These are phyloP conservation scores for Gavialis gangeticus DNA, from an alignment of 2,113 vertebrate species.

Conservation along the genomic window DNA sequence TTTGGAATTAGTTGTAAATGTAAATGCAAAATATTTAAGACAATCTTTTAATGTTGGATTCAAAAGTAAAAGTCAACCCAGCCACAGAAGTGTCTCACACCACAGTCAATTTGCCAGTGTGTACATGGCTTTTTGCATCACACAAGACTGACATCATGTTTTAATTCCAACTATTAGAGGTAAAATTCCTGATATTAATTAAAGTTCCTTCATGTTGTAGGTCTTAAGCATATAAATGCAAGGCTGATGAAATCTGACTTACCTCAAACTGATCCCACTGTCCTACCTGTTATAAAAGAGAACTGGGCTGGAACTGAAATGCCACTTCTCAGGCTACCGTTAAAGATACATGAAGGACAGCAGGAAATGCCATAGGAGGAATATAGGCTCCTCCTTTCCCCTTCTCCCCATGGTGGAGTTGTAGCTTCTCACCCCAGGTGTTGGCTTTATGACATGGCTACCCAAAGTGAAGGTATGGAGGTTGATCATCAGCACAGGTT, in stretches of 20 bases:
- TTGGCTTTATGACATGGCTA: not conserved
- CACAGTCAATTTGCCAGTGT: not conserved
- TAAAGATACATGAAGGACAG: not conserved
- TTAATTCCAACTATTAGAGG: not conserved
- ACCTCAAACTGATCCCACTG: not conserved
- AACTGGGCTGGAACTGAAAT: not conserved
- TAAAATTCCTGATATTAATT: not conserved
- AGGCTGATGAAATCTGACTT: not conserved
- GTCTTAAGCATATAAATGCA: not conserved
- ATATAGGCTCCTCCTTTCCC: not conserved
- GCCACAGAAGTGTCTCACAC: not conserved
- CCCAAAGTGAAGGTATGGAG: conserved; percentile 1
- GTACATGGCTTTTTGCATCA: conserved; percentile 10
- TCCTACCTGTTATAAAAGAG: not conserved
- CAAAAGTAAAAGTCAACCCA: not conserved
- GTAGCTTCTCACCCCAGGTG: conserved; percentile 17
- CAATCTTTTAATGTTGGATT: not conserved
- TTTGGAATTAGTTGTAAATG: conserved; percentile 5
- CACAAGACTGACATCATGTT: not conserved
- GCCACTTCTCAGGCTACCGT: not conserved
- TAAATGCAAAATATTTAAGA: not conserved
- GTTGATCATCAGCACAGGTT: conserved; percentile 41
- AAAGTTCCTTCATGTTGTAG: not conserved
- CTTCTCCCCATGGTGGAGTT: conserved; percentile 4
- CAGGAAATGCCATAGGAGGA: not conserved